Conservation (phyloP, 2,113 vertebrate genomes). For the Sialia sialis region DNA sequence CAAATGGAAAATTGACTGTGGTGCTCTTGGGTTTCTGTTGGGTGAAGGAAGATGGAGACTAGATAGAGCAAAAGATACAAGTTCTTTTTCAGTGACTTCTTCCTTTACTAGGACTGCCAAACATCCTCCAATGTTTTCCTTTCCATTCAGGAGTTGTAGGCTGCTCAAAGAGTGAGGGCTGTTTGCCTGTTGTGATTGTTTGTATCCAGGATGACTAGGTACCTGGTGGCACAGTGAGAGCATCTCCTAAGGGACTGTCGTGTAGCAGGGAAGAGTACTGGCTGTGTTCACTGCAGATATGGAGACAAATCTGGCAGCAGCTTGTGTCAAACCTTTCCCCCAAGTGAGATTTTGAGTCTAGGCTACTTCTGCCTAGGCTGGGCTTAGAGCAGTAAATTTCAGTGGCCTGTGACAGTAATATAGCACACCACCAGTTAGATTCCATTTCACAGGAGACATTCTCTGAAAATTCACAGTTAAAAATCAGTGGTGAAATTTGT, state of each 20-base stretch:
- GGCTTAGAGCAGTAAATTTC: neutral
- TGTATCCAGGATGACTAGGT: neutral
- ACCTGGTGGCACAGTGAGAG: neutral
- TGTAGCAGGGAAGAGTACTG: neutral
- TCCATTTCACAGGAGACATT: neutral
- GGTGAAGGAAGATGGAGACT: neutral
- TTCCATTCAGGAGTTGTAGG: neutral
- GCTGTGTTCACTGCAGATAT: neutral
- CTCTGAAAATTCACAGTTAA: neutral
- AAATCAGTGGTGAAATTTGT: neutral
- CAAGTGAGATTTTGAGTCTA: neutral
- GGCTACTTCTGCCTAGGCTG: neutral
- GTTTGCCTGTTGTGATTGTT: neutral
- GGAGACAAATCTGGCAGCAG: neutral
- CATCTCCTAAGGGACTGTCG: neutral
- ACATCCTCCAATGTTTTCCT: neutral
- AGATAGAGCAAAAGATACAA: neutral
- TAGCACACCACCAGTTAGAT: neutral
- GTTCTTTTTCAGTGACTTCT: neutral
- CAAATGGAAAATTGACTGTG: neutral
- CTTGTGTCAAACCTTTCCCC: neutral
- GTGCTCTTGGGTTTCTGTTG: neutral
- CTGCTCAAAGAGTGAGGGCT: neutral
- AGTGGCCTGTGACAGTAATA: neutral
- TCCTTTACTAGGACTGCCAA: neutral